A percentile compares a stretch with the other conserved stretches of the same genome.
Conservation (phyloP, 2,113 vertebrate genomes). For the Protobothrops flavoviridis region DNA sequence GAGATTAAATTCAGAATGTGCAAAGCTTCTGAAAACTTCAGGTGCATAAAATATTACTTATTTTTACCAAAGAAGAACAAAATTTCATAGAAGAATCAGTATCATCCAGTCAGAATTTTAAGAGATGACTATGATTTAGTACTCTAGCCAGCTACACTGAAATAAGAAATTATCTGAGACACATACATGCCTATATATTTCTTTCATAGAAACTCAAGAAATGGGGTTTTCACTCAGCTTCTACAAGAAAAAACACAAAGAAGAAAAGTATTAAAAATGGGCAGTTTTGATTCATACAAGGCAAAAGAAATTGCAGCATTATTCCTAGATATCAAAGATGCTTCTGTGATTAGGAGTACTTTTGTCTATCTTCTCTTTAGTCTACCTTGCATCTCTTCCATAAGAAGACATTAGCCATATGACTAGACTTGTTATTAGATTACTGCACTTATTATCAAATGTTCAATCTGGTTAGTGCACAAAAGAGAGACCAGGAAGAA, state of each 20-base stretch:
- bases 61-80: not conserved
- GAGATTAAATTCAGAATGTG: not conserved
- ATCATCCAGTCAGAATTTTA: not conserved
- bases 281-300: not conserved
- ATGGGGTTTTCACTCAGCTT: not conserved
- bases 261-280: not conserved
- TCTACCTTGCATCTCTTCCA: not conserved
- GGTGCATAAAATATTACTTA: not conserved
- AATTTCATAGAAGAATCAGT: not conserved
- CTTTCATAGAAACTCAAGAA: not conserved
- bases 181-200: not conserved
- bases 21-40: not conserved
- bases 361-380: not conserved
- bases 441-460: not conserved
- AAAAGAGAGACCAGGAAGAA: not conserved
- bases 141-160: not conserved
- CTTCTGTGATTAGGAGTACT: not conserved
- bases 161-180: not conserved
- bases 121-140: not conserved
- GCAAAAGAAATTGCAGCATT: not conserved
- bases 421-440: not conserved
- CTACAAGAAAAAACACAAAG: not conserved
- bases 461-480: not conserved
- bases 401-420: not conserved
- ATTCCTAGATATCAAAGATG: not conserved